Conservation (phyloP, 2,797 vertebrate species). For the Ptychobarbus kaznakovi region DNA sequence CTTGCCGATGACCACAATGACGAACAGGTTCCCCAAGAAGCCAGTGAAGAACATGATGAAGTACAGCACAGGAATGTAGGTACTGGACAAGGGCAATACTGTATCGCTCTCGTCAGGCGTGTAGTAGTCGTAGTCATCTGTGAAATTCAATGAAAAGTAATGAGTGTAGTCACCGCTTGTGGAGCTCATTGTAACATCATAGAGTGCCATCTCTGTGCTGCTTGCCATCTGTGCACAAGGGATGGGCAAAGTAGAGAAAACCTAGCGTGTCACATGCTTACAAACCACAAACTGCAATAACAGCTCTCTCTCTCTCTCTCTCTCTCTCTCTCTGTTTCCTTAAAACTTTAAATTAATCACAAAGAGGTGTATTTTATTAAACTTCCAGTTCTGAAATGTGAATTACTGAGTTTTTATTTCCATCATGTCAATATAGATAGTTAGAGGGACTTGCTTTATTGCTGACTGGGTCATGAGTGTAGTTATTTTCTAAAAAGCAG, state of each 20-base stretch:
- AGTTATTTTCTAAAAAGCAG: neutral
- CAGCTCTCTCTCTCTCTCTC: neutral
- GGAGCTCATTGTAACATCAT: conserved; percentile 18
- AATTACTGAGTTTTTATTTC: neutral
- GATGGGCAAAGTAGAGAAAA: conserved; percentile 50
- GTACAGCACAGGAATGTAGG: conserved; percentile 78
- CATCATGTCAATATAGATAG: neutral
- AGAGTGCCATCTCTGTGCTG: conserved; percentile 40
- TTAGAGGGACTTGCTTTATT: neutral
- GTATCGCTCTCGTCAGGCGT: accelerated
- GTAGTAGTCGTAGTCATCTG: neutral
- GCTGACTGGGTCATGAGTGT: neutral
- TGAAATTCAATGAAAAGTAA: neutral
- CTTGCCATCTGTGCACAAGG: conserved; percentile 49
- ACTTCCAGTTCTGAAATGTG: neutral
- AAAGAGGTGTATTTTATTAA: neutral
- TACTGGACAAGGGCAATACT: neutral
- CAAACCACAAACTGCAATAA: conserved; percentile 56
- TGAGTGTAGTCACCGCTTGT: neutral
- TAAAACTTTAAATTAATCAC: conserved; percentile 21
- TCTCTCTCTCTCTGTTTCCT: conserved; percentile 34
- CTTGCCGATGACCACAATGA: conserved; percentile 76
- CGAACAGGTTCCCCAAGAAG: conserved; percentile 83
- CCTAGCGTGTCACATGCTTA: conserved; percentile 34
- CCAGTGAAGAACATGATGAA: conserved; percentile 82